These are phyloP conservation scores for Acronicta alni DNA, from an alignment of 2,888 invertebrate species.

Conservation along the genomic window DNA sequence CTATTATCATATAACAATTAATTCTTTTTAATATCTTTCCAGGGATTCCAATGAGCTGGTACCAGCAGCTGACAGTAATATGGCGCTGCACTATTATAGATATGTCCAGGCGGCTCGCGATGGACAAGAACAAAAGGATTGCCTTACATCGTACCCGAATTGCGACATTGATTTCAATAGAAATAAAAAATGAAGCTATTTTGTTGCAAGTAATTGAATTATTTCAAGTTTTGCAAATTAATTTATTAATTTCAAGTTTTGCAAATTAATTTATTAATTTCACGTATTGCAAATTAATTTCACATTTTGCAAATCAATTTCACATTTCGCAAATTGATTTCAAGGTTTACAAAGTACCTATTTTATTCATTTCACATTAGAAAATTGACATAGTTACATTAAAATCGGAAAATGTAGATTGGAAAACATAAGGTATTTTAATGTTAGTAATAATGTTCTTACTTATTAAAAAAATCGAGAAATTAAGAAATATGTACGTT, in stretches of 20 bases:
- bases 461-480: too few relatives aligned
- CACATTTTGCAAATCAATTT: background rate
- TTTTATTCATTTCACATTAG: too few relatives aligned
- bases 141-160: conserved; percentile 90
- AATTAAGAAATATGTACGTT: too few relatives aligned
- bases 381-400: too few relatives aligned
- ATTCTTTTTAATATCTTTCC: conserved; percentile 68
- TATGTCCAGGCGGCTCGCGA: conserved; percentile 95
- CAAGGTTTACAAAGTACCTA: too few relatives aligned
- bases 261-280: too few relatives aligned
- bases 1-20: too few relatives aligned
- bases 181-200: conserved; percentile 54
- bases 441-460: too few relatives aligned
- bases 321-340: too few relatives aligned
- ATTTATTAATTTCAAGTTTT: too few relatives aligned
- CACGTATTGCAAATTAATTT: background rate
- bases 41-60: conserved; percentile 94
- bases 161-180: conserved; percentile 92
- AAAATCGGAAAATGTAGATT: too few relatives aligned
- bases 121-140: conserved; percentile 95
- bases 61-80: conserved; percentile 91
- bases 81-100: conserved; percentile 93
- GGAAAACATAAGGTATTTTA: too few relatives aligned
- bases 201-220: conserved; percentile 2
- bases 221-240: background rate